Conservation (phyloP, 30 jellyfish, hydroid and myxozoan species). For the Aurelia sp. region DNA sequence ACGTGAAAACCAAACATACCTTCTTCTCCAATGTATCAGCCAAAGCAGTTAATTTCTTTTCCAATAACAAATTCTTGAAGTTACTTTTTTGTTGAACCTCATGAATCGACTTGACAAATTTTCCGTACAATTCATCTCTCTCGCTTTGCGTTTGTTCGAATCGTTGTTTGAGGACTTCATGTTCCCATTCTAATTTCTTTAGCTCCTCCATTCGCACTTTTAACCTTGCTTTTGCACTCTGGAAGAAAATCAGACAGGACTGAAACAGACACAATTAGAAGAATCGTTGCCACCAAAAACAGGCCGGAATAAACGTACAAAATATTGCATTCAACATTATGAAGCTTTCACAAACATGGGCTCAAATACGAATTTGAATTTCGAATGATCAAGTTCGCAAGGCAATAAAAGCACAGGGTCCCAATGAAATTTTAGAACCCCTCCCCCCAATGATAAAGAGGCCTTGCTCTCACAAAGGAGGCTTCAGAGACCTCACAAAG, state of each 20-base stretch:
- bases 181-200: constrained; percentile 96
- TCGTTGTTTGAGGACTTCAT: constrained; percentile 94
- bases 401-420: too few relatives aligned
- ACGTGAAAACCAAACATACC: constrained; percentile 52
- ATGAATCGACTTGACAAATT: constrained; percentile 94
- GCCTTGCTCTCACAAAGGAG: too few relatives aligned
- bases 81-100: constrained; percentile 99
- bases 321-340: too few relatives aligned
- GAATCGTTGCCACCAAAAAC: too few relatives aligned
- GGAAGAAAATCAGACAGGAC: neutral
- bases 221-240: constrained; percentile 97
- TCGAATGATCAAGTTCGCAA: too few relatives aligned
- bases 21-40: constrained; percentile 97
- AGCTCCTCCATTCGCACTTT: constrained; percentile 94
- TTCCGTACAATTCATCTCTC: constrained; percentile 91
- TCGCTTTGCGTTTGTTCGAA: constrained; percentile 94
- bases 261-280: neutral
- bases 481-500: too few relatives aligned
- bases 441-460: too few relatives aligned
- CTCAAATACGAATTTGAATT: too few relatives aligned
- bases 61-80: constrained; percentile 92
- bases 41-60: constrained; percentile 87
- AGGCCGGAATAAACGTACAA: too few relatives aligned
- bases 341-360: too few relatives aligned
- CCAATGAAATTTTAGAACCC: too few relatives aligned